Evolutionary conservation across 2,888 invertebrate species (phyloP).

Genomic region (Caenorhabditis japonica): DNA sequence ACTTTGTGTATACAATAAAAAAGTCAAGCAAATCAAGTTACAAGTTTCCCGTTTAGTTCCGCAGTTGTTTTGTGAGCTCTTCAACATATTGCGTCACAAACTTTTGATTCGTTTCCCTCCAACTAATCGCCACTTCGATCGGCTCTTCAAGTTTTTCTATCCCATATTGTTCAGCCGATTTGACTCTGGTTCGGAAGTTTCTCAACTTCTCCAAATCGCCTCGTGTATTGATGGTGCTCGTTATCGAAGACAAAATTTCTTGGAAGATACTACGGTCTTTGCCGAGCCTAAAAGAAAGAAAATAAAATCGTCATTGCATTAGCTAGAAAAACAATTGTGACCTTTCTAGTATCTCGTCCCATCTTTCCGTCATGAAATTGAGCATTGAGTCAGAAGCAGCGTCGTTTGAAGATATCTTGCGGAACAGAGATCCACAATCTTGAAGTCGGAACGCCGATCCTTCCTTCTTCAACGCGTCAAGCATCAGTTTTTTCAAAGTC

Average conservation of each 20-base stretch:
- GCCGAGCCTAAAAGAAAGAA: constrained; percentile 23
- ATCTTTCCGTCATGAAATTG: constrained; percentile 72
- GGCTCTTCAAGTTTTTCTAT: constrained; percentile 64
- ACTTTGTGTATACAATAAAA: too few species aligned
- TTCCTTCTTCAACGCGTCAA: constrained; percentile 65
- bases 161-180: constrained; percentile 59
- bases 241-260: constrained; percentile 21
- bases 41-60: not conserved
- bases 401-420: constrained; percentile 55
- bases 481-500: constrained; percentile 67
- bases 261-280: constrained; percentile 43
- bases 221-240: constrained; percentile 25
- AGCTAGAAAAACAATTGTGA: too few species aligned
- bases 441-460: constrained; percentile 69
- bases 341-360: constrained; percentile 69
- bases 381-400: constrained; percentile 67
- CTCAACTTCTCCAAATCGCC: constrained; percentile 45
- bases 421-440: constrained; percentile 67
- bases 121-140: constrained; percentile 60
- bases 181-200: constrained; percentile 62
- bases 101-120: constrained; percentile 67
- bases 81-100: constrained; percentile 63
- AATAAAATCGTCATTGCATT: too few species aligned
- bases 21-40: too few species aligned
- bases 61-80: constrained; percentile 11